phyloP scores from a whole-genome alignment of 2,888 invertebrate species.

The Patella caerulea region DNA sequence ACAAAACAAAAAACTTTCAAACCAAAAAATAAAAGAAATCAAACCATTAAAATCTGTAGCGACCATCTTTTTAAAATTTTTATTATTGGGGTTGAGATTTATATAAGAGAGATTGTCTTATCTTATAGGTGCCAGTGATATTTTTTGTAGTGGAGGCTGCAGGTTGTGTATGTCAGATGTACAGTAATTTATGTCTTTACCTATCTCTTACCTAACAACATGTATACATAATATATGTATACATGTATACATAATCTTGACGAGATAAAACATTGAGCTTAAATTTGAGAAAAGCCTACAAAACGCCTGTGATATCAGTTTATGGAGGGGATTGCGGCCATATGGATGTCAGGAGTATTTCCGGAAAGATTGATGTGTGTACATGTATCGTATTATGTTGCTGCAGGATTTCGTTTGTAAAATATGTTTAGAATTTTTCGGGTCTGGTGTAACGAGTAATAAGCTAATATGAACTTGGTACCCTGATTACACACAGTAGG shows the following conservation, averaged over 20 bases:
- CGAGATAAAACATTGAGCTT: background rate
- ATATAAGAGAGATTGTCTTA: background rate
- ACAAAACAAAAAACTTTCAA: too few species aligned
- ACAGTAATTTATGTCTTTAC: background rate
- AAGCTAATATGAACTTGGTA: too few species aligned
- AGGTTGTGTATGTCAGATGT: background rate
- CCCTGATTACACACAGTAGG: too few species aligned
- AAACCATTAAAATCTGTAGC: too few species aligned
- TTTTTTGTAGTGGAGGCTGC: background rate
- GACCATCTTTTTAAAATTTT: too few species aligned
- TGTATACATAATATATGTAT: slow-evolving; percentile 11
- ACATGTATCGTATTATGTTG: background rate
- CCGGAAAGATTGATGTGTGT: background rate
- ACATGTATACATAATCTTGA: too few species aligned
- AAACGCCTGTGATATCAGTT: background rate
- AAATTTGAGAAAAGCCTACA: background rate
- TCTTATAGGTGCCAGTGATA: background rate
- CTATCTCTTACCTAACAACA: slow-evolving; percentile 13
- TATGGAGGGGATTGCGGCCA: slow-evolving; percentile 1
- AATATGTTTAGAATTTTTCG: too few species aligned
- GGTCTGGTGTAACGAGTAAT: too few species aligned
- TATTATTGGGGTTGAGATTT: too few species aligned
- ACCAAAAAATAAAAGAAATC: too few species aligned
- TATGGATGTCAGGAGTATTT: slow-evolving; percentile 4
- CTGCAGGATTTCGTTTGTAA: too few species aligned